phyloP scores from a whole-genome alignment of 2,888 invertebrate species.

The Drosophila flavopinicola region DNA sequence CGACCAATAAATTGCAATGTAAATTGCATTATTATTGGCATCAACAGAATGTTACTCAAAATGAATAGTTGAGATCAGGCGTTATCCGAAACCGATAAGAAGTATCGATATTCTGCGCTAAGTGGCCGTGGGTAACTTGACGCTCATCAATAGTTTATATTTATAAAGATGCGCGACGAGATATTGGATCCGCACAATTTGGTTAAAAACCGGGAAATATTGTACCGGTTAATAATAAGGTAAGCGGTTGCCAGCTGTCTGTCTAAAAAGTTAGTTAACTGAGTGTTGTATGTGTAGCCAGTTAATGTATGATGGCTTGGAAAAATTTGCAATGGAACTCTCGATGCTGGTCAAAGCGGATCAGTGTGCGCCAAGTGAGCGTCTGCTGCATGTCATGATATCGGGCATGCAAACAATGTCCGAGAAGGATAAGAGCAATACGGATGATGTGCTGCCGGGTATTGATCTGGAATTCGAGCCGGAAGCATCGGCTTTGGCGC shows the following conservation, averaged over 20 bases:
- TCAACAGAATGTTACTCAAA: no score
- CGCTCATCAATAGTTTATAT: no score
- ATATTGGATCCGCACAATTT: slow-evolving; percentile 89
- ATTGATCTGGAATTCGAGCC: slow-evolving; percentile 97
- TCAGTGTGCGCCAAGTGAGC: slow-evolving; percentile 98
- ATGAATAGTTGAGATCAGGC: no score
- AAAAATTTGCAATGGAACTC: slow-evolving; percentile 94
- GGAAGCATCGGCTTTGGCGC: slow-evolving; percentile 95
- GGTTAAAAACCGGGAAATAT: slow-evolving; percentile 93
- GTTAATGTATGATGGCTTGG: slow-evolving; percentile 98
- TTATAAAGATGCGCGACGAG: slow-evolving; percentile 82
- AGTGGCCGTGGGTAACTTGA: no score
- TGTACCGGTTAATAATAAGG: slow-evolving; percentile 97
- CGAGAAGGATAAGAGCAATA: slow-evolving; percentile 85
- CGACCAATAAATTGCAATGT: no score
- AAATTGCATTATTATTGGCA: no score
- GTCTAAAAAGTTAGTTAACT: neutral
- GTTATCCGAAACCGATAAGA: no score
- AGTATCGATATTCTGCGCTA: no score
- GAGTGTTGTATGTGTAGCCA: slow-evolving; percentile 88
- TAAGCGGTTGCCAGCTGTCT: slow-evolving; percentile 75
- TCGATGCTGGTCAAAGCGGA: slow-evolving; percentile 94
- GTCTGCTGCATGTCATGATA: slow-evolving; percentile 93
- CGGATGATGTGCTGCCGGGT: slow-evolving; percentile 83
- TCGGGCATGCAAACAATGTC: slow-evolving; percentile 94